A percentile compares a stretch with the other conserved stretches of the same genome.
These are phyloP conservation scores for Cylas formicarius DNA, from an alignment of 1,140 invertebrate genomes.

Conservation along the genomic window DNA sequence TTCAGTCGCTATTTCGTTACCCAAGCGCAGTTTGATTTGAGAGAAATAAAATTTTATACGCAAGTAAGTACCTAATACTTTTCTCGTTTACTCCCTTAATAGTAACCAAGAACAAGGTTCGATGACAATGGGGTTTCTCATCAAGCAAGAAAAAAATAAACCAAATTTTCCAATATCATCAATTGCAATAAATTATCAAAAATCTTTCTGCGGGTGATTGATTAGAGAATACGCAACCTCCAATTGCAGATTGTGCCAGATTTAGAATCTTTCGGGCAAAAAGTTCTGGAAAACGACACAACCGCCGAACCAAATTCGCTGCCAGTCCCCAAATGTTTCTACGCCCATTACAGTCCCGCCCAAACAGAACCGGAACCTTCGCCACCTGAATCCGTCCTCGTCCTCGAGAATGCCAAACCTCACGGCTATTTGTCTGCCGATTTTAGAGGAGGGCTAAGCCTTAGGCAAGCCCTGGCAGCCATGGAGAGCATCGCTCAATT, in stretches of 20 bases:
- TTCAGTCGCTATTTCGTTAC: conserved; percentile 70
- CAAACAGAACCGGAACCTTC: conserved; percentile 45
- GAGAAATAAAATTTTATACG: conserved; percentile 78
- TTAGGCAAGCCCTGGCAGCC: conserved; percentile 57
- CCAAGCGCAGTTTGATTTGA: conserved; percentile 71
- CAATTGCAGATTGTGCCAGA: conserved; percentile 55
- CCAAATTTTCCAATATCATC: too few species aligned
- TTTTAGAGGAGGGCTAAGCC: conserved; percentile 61
- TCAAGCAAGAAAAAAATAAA: too few species aligned
- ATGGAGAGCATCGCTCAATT: conserved; percentile 61
- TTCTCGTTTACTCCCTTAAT: too few species aligned
- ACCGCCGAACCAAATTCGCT: too few species aligned
- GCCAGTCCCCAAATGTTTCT: conserved; percentile 57
- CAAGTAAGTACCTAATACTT: conserved; percentile 51
- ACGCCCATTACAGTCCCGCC: conserved; percentile 51
- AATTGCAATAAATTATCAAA: too few species aligned
- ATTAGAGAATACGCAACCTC: too few species aligned
- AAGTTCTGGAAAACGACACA: conserved; percentile 39
- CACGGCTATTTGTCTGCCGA: conserved; percentile 49
- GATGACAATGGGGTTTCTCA: too few species aligned
- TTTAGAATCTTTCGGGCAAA: conserved; percentile 48
- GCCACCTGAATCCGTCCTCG: conserved; percentile 56
- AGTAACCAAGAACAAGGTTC: too few species aligned
- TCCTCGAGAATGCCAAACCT: conserved; percentile 53
- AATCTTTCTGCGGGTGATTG: too few species aligned